phyloP scores from a whole-genome alignment of 2,797 vertebrate genomes.

The Heteromormyrus szaboi region DNA sequence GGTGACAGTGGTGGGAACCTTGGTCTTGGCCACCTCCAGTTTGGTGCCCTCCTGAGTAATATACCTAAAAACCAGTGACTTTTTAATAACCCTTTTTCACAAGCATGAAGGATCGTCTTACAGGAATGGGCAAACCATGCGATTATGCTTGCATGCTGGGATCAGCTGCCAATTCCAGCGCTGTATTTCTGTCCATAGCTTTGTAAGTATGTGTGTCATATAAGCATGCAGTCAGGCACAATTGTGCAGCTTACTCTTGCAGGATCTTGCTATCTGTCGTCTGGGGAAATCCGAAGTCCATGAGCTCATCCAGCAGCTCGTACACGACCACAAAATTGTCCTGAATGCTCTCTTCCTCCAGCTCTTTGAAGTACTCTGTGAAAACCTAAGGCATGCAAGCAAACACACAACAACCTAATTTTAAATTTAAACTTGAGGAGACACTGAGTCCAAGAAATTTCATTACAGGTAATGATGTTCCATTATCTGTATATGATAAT shows the following conservation, averaged over 20 bases:
- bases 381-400: conserved; percentile 67
- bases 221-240: neutral
- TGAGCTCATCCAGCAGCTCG: conserved; percentile 87
- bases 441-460: neutral
- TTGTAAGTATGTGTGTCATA: neutral
- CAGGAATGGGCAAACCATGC: neutral
- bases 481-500: neutral
- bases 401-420: neutral
- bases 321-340: conserved; percentile 94
- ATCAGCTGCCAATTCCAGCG: neutral
- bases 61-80: conserved; percentile 61
- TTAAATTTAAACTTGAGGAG: neutral
- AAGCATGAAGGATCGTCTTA: neutral
- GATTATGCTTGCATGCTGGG: neutral
- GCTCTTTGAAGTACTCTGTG: conserved; percentile 88
- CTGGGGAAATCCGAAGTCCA: conserved; percentile 96
- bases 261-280: conserved; percentile 93
- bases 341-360: conserved; percentile 89
- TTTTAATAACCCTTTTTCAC: neutral
- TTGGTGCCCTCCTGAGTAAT: conserved; percentile 87
- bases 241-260: conserved; percentile 73
- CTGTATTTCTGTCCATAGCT: neutral
- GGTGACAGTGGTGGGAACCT: conserved; percentile 84
- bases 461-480: neutral
- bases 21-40: conserved; percentile 74